Base-by-base conservation (phyloP, 2,113 vertebrate species). In the Cacatua alba region DNA sequence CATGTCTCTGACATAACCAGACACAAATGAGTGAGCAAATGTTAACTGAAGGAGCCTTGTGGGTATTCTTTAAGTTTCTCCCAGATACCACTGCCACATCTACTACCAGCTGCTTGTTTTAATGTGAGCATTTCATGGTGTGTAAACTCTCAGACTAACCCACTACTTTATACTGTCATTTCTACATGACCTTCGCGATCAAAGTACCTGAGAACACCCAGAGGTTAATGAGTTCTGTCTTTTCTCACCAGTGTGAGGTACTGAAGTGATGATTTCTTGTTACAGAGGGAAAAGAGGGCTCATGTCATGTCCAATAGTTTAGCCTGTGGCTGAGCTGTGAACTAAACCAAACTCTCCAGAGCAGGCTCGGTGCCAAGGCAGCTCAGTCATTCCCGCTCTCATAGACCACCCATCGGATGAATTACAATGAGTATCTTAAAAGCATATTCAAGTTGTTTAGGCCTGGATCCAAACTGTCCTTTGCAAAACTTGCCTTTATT, bases 191-290 rank as follows among this genome's bases (percentile, higher is more conserved):
- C 84, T 94, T 87, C 2, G 3, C 68, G 62, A 65, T 49, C 53
- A 16, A 39, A 59, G 49, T 37, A 35, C 55, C 24, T 86, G 53
- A 88, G 60, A 74, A 74, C 37, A n/a, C 41, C 6, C 0, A 0
- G 53, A 74, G 72, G 82, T 90, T 88, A 93, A 88, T 82, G 59
- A 88, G 83, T 77, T 88, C 86, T 76, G 65, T 68, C 88, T 74
- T 75, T 57, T 53, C 82, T 88, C 67, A 37, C 67, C 63, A 31
- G 29, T 44, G 44, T 39, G 44, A 77, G 51, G 78, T 39, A 67
- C 70, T 68, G 85, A 79, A 90, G 71, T 43, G 95, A 77, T 85
- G 57, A 85, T 52, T 44, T 65, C 70, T 35, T 13, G 4, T 76
- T 72, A 86, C 33, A 82, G 78, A 67, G 17, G 75, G 63, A 75